Percentiles rank a stretch among this genome's conserved stretches.
phyloP scores from a whole-genome alignment of 2,888 invertebrate species.

The Eupithecia tripunctaria region DNA sequence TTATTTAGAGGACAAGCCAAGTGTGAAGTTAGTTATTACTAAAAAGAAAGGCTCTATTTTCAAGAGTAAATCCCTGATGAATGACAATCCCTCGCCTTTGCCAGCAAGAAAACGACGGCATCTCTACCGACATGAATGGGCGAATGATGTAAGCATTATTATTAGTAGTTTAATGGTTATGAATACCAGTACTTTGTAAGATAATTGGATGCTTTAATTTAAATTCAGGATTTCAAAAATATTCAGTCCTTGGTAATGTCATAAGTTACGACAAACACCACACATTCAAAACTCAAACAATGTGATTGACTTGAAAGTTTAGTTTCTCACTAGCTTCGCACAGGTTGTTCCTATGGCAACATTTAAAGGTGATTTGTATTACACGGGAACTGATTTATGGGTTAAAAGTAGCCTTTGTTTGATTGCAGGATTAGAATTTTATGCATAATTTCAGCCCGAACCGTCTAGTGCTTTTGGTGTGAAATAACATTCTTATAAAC shows the following conservation, averaged over 20 bases:
- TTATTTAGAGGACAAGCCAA: slow-evolving; percentile 78
- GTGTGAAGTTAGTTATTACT: slow-evolving; percentile 89
- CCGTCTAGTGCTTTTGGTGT: too few species aligned
- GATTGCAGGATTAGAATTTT: too few species aligned
- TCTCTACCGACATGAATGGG: slow-evolving; percentile 95
- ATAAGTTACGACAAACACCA: neutral
- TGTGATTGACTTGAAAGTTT: neutral
- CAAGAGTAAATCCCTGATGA: slow-evolving; percentile 90
- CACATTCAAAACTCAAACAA: neutral
- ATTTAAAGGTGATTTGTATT: too few species aligned
- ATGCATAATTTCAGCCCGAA: too few species aligned
- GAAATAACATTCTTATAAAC: too few species aligned
- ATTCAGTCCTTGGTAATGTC: neutral
- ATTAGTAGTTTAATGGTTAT: neutral
- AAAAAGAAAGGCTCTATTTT: slow-evolving; percentile 96
- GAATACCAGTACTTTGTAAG: neutral
- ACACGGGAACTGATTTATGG: too few species aligned
- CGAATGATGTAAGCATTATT: slow-evolving; percentile 86
- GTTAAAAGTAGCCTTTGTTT: too few species aligned
- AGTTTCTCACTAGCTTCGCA: too few species aligned
- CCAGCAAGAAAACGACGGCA: slow-evolving; percentile 90
- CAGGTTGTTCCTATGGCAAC: too few species aligned
- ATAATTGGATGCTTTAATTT: neutral
- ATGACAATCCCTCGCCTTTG: slow-evolving; percentile 84
- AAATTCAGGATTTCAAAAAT: neutral